Conservation (phyloP, 2,113 vertebrate genomes). For the Alouatta palliata region DNA sequence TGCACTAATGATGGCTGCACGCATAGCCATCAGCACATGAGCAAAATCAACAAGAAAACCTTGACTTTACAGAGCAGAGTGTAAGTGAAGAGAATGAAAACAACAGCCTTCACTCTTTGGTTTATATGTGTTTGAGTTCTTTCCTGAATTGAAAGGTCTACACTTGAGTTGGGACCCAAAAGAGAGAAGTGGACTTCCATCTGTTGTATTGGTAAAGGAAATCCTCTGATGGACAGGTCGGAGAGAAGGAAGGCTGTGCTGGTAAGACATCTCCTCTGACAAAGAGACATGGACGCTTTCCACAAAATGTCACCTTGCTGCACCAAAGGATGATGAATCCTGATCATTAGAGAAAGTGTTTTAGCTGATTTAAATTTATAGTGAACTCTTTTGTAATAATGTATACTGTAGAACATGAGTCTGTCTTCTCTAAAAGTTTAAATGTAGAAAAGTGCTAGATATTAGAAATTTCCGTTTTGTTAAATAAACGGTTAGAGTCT, state of each 20-base stretch:
- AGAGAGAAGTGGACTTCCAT: not conserved
- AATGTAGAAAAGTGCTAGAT: slow-evolving; percentile 61
- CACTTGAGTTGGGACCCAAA: slow-evolving; percentile 46
- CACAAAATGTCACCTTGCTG: slow-evolving; percentile 32
- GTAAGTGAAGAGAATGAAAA: slow-evolving; percentile 16
- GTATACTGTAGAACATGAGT: not conserved
- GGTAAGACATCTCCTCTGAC: slow-evolving; percentile 34
- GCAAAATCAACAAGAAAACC: not conserved
- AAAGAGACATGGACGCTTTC: slow-evolving; percentile 44
- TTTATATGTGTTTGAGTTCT: slow-evolving; percentile 5
- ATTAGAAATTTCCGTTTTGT: slow-evolving; percentile 32
- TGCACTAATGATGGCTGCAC: not conserved
- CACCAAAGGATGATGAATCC: not conserved
- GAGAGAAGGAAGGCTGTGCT: not conserved
- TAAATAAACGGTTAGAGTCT: slow-evolving; percentile 70
- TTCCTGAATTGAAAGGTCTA: slow-evolving; percentile 51
- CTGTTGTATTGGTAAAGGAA: not conserved
- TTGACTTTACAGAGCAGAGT: not conserved
- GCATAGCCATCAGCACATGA: not conserved
- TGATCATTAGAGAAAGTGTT: slow-evolving; percentile 52
- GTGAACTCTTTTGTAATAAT: slow-evolving; percentile 56
- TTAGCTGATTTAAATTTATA: slow-evolving; percentile 55
- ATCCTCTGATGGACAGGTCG: slow-evolving; percentile 6
- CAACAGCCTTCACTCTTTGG: not conserved
- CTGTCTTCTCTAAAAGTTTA: slow-evolving; percentile 39